Conservation (phyloP, 2,797 vertebrate genomes). For the Tapera naevia region DNA sequence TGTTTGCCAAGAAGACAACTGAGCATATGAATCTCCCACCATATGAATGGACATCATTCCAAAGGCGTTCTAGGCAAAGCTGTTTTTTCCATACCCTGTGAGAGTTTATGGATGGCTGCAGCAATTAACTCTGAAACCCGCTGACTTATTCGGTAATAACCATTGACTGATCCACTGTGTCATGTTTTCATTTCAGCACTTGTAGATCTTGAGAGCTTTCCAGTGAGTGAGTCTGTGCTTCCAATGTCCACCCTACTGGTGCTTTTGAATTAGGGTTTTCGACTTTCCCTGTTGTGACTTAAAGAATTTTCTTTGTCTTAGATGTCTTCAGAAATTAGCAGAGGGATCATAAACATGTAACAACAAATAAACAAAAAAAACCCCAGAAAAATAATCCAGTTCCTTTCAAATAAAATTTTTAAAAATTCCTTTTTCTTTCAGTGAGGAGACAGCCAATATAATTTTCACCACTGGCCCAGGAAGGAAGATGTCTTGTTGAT, state of each 20-base stretch:
- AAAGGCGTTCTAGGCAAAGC: background rate
- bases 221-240: background rate
- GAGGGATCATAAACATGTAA: background rate
- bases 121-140: background rate
- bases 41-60: background rate
- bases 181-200: slow-evolving; percentile 44
- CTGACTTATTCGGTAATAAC: slow-evolving; percentile 26
- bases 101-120: slow-evolving; percentile 35
- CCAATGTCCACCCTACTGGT: background rate
- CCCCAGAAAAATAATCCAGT: background rate
- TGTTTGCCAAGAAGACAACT: background rate
- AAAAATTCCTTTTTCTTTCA: rapidly evolving
- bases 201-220: slow-evolving; percentile 42
- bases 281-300: background rate
- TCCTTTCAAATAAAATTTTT: background rate
- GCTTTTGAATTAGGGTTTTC: background rate
- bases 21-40: background rate
- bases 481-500: background rate
- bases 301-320: background rate
- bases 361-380: background rate
- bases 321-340: background rate
- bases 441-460: background rate
- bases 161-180: slow-evolving; percentile 22
- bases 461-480: background rate
- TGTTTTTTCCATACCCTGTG: background rate